Percentiles rank a stretch among this genome's conserved stretches.
These are phyloP conservation scores for Phyllotis vaccarum DNA, from an alignment of 2,797 vertebrate species.

Conservation along the genomic window DNA sequence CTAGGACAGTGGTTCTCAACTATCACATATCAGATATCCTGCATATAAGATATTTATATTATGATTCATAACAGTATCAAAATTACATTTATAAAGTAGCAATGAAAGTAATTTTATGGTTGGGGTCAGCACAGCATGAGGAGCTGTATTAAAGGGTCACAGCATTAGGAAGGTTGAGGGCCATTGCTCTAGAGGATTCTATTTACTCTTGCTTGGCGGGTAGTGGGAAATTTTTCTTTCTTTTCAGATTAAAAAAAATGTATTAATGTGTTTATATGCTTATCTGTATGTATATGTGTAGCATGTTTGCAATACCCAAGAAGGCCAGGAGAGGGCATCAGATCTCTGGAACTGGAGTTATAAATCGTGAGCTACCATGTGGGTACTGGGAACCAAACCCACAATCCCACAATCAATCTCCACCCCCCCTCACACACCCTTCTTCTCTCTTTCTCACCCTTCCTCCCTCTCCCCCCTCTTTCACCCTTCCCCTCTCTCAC, in stretches of 20 bases:
- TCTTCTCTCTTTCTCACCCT: too few species aligned
- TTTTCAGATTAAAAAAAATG: background rate
- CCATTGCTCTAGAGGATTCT: rapidly evolving
- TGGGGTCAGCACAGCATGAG: background rate
- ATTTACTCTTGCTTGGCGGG: background rate
- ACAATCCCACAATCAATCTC: too few species aligned
- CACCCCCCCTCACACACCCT: too few species aligned
- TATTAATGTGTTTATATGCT: background rate
- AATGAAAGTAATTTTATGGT: background rate
- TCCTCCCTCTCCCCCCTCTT: too few species aligned
- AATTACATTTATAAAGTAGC: background rate
- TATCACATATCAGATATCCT: background rate
- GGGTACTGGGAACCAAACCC: background rate
- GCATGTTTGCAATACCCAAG: background rate
- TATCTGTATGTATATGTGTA: background rate
- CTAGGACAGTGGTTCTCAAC: too few species aligned
- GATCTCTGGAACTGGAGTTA: background rate
- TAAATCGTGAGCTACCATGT: background rate
- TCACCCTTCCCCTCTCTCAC: too few species aligned
- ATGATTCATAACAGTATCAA: background rate
- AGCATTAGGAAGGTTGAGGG: background rate
- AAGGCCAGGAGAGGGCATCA: background rate
- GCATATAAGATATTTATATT: background rate
- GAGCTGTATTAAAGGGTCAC: background rate
- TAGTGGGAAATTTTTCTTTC: too few species aligned